phyloP scores from a whole-genome alignment of 1,140 invertebrate genomes.

The Papilio polytes region DNA sequence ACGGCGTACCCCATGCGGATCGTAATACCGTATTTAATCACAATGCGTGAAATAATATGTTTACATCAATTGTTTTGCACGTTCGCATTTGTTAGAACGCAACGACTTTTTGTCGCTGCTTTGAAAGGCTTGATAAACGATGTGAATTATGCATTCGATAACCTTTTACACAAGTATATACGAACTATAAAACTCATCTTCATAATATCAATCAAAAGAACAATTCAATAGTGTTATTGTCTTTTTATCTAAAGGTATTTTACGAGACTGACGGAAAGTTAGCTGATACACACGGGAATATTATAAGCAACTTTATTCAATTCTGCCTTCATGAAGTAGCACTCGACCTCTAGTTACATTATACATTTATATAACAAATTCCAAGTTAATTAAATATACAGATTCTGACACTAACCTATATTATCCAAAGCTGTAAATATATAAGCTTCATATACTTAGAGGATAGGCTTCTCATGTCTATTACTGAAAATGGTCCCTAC shows the following conservation, averaged over 20 bases:
- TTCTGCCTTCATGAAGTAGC: too few relatives aligned
- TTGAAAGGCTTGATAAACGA: background rate
- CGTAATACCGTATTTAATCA: conserved; percentile 43
- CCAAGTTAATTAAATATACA: background rate
- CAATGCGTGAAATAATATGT: conserved; percentile 35
- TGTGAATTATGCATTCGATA: background rate
- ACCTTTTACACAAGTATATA: too few relatives aligned
- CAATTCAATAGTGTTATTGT: too few relatives aligned
- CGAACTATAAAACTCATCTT: too few relatives aligned
- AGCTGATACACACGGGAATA: too few relatives aligned
- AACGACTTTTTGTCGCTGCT: background rate
- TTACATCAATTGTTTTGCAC: conserved; percentile 44
- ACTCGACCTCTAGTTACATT: background rate
- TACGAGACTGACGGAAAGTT: too few relatives aligned
- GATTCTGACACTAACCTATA: background rate
- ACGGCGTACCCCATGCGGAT: conserved; percentile 42
- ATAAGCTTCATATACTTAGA: background rate
- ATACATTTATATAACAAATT: background rate
- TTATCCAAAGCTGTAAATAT: background rate
- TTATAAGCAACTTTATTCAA: too few relatives aligned
- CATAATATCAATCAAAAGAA: too few relatives aligned
- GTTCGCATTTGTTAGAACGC: background rate
- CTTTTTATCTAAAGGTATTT: too few relatives aligned
- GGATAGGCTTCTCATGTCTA: background rate
- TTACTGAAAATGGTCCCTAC: conserved; percentile 6